A percentile compares a stretch with the other conserved stretches of the same genome.
Conservation (phyloP, 2,113 vertebrate species). For the Glaucomys volans region DNA sequence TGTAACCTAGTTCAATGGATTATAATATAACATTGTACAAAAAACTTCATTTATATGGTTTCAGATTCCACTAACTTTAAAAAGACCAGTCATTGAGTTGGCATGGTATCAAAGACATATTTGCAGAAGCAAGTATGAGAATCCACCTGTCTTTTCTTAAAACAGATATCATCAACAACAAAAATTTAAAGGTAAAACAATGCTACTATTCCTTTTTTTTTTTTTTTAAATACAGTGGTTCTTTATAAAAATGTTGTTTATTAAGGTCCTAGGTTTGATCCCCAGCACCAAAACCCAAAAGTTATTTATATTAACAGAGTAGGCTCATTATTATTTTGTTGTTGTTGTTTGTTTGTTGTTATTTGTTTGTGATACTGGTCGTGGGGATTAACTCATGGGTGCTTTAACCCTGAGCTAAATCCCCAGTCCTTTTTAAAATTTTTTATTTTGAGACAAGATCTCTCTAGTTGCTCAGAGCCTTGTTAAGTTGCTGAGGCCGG, state of each 20-base stretch:
- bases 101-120: not conserved
- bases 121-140: not conserved
- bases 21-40: not conserved
- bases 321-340: not conserved
- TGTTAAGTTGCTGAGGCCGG: no score
- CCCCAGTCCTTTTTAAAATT: no score
- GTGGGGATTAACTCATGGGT: no score
- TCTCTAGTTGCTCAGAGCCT: no score
- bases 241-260: not conserved
- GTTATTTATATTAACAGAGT: not conserved
- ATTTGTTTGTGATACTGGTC: no score
- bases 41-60: not conserved
- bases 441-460: no score
- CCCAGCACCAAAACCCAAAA: not conserved
- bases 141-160: not conserved
- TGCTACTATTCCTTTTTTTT: not conserved
- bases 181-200: slow-evolving; percentile 6
- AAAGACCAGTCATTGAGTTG: not conserved
- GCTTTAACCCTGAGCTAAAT: no score
- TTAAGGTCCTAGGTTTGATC: no score
- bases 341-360: no score
- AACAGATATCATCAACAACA: not conserved
- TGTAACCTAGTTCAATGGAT: not conserved
- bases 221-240: not conserved
- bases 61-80: not conserved